Conservation (phyloP, 1,140 invertebrate genomes). For the Babylonia areolata region DNA sequence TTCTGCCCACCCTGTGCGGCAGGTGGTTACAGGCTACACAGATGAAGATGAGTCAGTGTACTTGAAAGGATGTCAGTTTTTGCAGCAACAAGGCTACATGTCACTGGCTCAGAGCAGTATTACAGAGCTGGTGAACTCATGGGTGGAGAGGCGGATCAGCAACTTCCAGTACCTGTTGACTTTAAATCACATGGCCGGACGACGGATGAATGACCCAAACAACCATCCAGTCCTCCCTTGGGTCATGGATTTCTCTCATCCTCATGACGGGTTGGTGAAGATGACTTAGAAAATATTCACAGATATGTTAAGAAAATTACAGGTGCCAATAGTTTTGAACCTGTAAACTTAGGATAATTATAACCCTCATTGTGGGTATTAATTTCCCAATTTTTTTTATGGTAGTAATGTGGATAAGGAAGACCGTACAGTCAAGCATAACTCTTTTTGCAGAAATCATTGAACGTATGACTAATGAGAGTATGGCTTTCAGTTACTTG, state of each 20-base stretch:
- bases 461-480: too few species aligned
- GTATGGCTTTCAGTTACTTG: too few species aligned
- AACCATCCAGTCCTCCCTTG: conserved; percentile 98
- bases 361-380: too few species aligned
- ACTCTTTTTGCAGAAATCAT: too few species aligned
- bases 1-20: neutral
- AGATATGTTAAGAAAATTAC: too few species aligned
- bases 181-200: conserved; percentile 84
- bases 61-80: conserved; percentile 46
- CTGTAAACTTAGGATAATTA: too few species aligned
- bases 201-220: conserved; percentile 88
- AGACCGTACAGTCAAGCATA: too few species aligned
- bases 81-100: conserved; percentile 48
- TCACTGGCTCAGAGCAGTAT: conserved; percentile 72
- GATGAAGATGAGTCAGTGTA: conserved; percentile 42
- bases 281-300: too few species aligned
- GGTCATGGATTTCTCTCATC: conserved; percentile 93
- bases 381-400: too few species aligned
- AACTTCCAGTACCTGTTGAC: conserved; percentile 96
- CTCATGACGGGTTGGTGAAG: conserved; percentile 84
- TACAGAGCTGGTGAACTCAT: conserved; percentile 76
- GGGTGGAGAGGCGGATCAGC: conserved; percentile 89
- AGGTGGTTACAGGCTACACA: neutral
- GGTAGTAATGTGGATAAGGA: too few species aligned
- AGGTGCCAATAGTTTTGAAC: too few species aligned